Evolutionary conservation across 2,888 invertebrate species (phyloP).

Genomic region (Drosophila nigricruria): DNA sequence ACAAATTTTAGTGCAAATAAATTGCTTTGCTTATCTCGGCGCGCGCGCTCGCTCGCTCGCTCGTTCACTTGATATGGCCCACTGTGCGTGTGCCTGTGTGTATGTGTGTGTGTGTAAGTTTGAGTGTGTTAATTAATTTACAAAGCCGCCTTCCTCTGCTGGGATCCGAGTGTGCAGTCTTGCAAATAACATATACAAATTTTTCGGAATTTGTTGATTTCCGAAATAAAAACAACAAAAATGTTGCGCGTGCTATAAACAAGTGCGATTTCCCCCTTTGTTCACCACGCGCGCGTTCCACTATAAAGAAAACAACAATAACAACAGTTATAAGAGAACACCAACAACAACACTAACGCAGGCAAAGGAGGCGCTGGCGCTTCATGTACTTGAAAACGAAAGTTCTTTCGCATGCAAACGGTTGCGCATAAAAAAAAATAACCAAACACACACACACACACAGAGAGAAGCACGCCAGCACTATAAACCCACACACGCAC

Average conservation of each 20-base stretch:
- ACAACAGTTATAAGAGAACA: slow-evolving; percentile 8
- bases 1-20: slow-evolving; percentile 80
- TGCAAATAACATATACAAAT: slow-evolving; percentile 56
- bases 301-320: slow-evolving; percentile 33
- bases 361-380: slow-evolving; percentile 43
- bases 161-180: slow-evolving; percentile 36
- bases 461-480: slow-evolving; percentile 8
- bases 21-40: slow-evolving; percentile 78
- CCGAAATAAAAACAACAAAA: slow-evolving; percentile 13
- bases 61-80: slow-evolving; percentile 53
- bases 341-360: slow-evolving; percentile 15
- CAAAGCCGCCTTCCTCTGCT: slow-evolving; percentile 53
- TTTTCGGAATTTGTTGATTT: slow-evolving; percentile 43
- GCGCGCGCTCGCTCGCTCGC: slow-evolving; percentile 51
- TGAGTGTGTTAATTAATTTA: slow-evolving; percentile 76
- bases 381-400: slow-evolving; percentile 72
- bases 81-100: slow-evolving; percentile 31
- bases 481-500: slow-evolving; percentile 4
- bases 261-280: slow-evolving; percentile 34
- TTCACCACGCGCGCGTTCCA: slow-evolving; percentile 37
- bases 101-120: slow-evolving; percentile 25
- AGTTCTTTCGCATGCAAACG: slow-evolving; percentile 72
- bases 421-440: slow-evolving; percentile 48
- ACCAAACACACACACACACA: slow-evolving; percentile 17
- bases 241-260: slow-evolving; percentile 49